Conservation (phyloP, 2,888 invertebrate genomes). For the Cheilosia scutellata region DNA sequence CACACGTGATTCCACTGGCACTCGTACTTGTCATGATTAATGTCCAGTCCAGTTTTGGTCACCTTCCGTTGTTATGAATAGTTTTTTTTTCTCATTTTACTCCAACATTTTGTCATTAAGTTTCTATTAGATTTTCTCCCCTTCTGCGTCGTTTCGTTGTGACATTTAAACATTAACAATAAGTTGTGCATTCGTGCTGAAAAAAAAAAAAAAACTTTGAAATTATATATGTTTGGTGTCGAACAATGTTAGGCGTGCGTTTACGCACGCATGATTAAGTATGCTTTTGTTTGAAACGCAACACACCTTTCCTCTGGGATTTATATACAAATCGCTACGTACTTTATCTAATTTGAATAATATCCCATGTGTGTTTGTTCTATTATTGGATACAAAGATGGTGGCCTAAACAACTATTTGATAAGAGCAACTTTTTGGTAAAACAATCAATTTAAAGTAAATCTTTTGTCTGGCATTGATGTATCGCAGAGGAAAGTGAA, state of each 20-base stretch:
- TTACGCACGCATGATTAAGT: constrained; percentile 27
- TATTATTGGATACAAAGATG: neutral
- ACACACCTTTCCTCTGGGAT: constrained; percentile 17
- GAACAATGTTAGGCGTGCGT: constrained; percentile 29
- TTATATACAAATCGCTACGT: neutral
- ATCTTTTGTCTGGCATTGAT: constrained; percentile 5
- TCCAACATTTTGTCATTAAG: neutral
- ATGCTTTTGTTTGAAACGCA: constrained; percentile 8
- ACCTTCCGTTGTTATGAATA: constrained; percentile 2
- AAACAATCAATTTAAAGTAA: constrained; percentile 13
- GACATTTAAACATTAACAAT: neutral
- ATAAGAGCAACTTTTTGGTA: neutral
- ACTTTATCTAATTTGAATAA: constrained; percentile 1
- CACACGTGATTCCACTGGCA: constrained; percentile 22
- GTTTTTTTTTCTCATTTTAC: constrained; percentile 7
- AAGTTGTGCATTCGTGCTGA: neutral
- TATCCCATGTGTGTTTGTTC: neutral
- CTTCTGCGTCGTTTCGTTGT: neutral
- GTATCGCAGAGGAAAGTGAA: neutral
- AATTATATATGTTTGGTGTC: neutral
- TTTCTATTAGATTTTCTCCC: constrained; percentile 11
- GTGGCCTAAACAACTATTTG: constrained; percentile 21
- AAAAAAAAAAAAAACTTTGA: neutral
- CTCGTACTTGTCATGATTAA: constrained; percentile 20
- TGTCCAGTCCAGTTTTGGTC: neutral